Conservation (phyloP, 2,888 invertebrate genomes). For the Yponomeuta cagnagella region DNA sequence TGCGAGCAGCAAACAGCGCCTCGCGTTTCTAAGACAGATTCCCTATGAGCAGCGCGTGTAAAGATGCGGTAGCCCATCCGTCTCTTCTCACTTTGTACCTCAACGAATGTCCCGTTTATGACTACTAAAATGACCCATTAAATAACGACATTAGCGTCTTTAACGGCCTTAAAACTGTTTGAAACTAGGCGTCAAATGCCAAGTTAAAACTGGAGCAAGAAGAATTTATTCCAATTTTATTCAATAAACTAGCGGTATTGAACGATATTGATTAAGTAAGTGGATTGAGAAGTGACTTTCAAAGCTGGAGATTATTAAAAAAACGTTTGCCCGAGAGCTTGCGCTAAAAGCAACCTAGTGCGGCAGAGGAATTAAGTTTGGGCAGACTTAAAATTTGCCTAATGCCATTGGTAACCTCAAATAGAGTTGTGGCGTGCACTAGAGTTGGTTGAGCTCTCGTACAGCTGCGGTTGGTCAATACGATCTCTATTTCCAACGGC, state of each 20-base stretch:
- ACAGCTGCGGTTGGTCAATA: background rate
- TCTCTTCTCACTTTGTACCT: background rate
- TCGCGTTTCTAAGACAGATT: slow-evolving; percentile 33
- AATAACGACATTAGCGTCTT: background rate
- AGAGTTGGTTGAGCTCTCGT: background rate
- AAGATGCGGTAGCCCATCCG: slow-evolving; percentile 3
- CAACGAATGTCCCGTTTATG: background rate
- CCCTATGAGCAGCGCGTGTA: slow-evolving; percentile 13
- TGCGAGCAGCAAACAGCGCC: slow-evolving; percentile 39
- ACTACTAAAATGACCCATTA: background rate
- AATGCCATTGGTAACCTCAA: slow-evolving; percentile 6
- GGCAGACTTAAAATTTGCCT: slow-evolving; percentile 8
- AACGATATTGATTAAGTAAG: background rate
- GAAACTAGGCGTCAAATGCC: background rate
- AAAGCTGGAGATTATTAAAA: background rate
- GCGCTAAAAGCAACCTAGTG: background rate
- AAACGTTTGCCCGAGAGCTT: background rate
- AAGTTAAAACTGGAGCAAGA: background rate
- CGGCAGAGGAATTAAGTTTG: slow-evolving; percentile 5
- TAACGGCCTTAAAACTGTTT: background rate
- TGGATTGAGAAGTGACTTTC: background rate
- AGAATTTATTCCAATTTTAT: background rate
- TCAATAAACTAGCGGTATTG: background rate
- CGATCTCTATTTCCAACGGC: background rate
- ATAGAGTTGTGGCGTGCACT: background rate